Base-by-base conservation (phyloP, 2,888 invertebrate genomes). In the Microctonus aethiopoides region DNA sequence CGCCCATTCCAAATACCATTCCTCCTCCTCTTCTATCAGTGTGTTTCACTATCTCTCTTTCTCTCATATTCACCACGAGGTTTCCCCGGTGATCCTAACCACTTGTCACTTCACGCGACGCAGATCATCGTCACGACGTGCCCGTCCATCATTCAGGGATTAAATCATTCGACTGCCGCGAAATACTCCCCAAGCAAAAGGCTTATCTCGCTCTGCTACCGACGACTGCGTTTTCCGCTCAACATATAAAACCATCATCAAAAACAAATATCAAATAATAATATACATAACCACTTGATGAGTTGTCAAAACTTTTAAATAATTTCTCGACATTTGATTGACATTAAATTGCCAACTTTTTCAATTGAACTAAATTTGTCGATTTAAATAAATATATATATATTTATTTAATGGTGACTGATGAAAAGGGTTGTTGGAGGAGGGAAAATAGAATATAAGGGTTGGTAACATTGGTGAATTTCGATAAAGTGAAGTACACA, bases 41-140 rank as follows among this genome's bases (percentile, higher is more conserved):
- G n/a, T n/a, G n/a, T n/a, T n/a, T n/a, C n/a, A 51, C 29, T 46
- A 16, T 51, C 4, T 70, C 51, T 51, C 52, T 64, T 10, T 64
- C 74, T 67, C 74, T 74, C 67, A 57, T 67, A 72, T 62, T 51
- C 68, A 63, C 68, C 70, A 72, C 73, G 80, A 81, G 79, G 81
- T 81, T 75, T 63, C 71, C 80, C 78, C 75, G 78, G 79, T 86
- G 86, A 86, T 86, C 86, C 86, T 80, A 80, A 84, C 85, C 84
- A 86, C 86, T 86, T 86, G 86, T 85, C 85, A 85, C 82, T 84
- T 84, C 78, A 84, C 83, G 84, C 79, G 81, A 83, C 80, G 83
- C 84, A 81, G 84, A 83, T 84, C 84, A 85, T 84, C 82, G 85
- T 81, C 82, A 78, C 80, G 84, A 84, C 84, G 82, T 79, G 82